Conservation (phyloP, 2,113 vertebrate genomes). For the Hiodon alosoides region DNA sequence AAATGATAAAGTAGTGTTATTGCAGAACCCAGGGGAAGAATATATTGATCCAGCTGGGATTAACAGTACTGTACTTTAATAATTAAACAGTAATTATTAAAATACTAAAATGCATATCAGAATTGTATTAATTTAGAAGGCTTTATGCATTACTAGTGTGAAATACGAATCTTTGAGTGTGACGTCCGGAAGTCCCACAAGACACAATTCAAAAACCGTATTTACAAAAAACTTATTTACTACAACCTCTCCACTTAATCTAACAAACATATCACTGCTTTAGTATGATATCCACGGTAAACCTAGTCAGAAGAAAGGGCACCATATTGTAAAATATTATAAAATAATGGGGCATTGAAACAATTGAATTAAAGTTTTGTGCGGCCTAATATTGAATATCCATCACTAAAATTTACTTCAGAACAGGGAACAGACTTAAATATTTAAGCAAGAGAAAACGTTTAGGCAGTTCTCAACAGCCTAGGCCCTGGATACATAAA, state of each 20-base stretch:
- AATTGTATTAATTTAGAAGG: conserved; percentile 55
- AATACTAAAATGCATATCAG: conserved; percentile 55
- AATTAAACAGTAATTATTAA: conserved; percentile 54
- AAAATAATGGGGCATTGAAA: no score
- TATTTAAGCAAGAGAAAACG: no score
- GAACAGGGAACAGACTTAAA: no score
- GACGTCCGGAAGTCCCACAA: conserved; percentile 37
- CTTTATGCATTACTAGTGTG: conserved; percentile 48
- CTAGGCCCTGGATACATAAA: no score
- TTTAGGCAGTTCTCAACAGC: no score
- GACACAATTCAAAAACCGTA: conserved; percentile 40
- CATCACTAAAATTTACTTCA: no score
- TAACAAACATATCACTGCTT: conserved; percentile 7
- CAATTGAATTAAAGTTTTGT: no score
- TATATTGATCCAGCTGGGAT: not conserved
- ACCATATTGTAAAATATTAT: not conserved
- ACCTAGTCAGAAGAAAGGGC: not conserved
- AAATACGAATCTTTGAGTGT: conserved; percentile 44
- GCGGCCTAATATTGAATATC: no score
- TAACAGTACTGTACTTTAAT: conserved; percentile 31
- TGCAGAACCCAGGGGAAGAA: not conserved
- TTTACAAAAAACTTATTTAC: conserved; percentile 33
- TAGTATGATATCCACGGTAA: not conserved
- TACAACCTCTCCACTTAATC: not conserved
- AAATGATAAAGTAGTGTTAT: not conserved